Evolutionary conservation across 2,113 vertebrate species (phyloP), one percentile per base, ranked within the genome.

Genomic region (Pachyramphus minor): DNA sequence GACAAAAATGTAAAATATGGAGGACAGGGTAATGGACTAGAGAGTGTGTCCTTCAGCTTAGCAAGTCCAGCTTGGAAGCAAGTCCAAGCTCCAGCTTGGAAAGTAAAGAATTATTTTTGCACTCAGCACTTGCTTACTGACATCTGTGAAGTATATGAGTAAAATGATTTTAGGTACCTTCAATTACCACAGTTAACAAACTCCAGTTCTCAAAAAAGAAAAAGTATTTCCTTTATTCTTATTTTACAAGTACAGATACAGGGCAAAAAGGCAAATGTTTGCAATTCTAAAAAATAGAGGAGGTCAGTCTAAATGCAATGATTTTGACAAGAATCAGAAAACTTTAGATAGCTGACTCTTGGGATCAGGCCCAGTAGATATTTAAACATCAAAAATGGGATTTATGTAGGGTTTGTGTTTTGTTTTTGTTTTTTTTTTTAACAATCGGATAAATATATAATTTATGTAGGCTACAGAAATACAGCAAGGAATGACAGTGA

Each of bases 1-100:
- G 92, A 96, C 90, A 92, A 94, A 95, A 95, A 87, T 72, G 52
- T 87, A 89, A 95, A 92, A 95, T 94, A 93, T 84, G 49, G 52
- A 91, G 74, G 81, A 49, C 47, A 30, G 60, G 24, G 72, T 86
- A 95, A 89, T 78, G 89, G 93, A 78, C 79, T 78, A 71, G 33
- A 74, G 52, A 71, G 7, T 17, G 6, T 37, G 53, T 85, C 59
- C 92, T 88, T 95, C 91, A 71, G 52, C 45, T 96, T 87, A 78
- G 47, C 44, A 71, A 93, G 41, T 59, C 76, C n/a, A n/a, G n/a
- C n/a, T n/a, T n/a, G n/a, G n/a, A n/a, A n/a, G n/a, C n/a, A n/a
- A n/a, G n/a, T n/a, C n/a, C n/a, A n/a, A 93, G 23, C 33, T 80
- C 52, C 52, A 59, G 16, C 33, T 84, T 64, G 52, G 35, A 90